A percentile compares a stretch with the other conserved stretches of the same genome.
phyloP scores from a whole-genome alignment of 2,797 vertebrate species.

The Mormyrus proboscirostris region DNA sequence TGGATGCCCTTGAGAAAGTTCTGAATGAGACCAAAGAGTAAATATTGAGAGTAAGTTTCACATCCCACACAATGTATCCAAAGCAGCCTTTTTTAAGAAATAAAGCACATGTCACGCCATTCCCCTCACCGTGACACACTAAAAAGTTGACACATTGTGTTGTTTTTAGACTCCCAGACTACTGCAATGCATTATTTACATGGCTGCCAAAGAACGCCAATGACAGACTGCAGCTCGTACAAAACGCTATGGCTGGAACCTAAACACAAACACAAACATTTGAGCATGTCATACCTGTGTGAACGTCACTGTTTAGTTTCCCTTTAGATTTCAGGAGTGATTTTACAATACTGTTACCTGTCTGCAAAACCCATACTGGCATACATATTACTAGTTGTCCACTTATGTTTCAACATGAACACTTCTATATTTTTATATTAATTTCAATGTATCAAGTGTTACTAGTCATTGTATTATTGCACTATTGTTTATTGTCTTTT shows the following conservation, averaged over 20 bases:
- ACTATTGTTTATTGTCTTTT: background rate
- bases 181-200: background rate
- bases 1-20: slow-evolving; percentile 4
- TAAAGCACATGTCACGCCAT: slow-evolving; percentile 3
- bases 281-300: background rate
- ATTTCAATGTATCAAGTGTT: background rate
- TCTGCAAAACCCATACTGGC: background rate
- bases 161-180: background rate
- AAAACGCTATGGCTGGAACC: background rate
- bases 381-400: background rate
- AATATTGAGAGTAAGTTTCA: slow-evolving; percentile 1
- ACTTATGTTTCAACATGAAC: background rate
- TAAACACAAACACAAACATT: background rate
- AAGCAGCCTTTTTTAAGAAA: background rate
- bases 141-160: slow-evolving; percentile 2
- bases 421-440: background rate
- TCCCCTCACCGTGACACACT: background rate
- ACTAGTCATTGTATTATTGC: background rate
- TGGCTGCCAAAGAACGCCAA: background rate
- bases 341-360: background rate
- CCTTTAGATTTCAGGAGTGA: background rate
- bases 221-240: slow-evolving; percentile 1
- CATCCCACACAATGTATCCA: background rate
- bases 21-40: slow-evolving; percentile 6
- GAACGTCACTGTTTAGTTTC: background rate